These are phyloP conservation scores for Solenopsis fugax DNA, from an alignment of 1,140 invertebrate genomes.

Conservation along the genomic window DNA sequence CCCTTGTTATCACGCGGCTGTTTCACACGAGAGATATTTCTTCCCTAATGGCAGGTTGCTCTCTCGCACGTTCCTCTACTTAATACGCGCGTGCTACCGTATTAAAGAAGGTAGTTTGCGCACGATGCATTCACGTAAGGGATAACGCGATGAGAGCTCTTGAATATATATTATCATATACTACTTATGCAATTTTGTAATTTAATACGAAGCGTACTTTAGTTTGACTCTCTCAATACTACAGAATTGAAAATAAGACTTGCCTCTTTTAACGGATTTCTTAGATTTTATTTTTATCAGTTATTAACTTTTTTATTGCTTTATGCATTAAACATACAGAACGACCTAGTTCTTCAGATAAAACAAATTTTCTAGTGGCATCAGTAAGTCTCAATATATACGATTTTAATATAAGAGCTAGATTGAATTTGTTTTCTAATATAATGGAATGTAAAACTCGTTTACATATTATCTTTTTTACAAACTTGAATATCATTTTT, in stretches of 20 bases:
- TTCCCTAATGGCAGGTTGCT: constrained; percentile 78
- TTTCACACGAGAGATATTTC: constrained; percentile 76
- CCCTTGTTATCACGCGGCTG: constrained; percentile 66
- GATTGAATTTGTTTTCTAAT: constrained; percentile 6
- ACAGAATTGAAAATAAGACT: not conserved
- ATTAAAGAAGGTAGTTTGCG: constrained; percentile 31
- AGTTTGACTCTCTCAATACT: not conserved
- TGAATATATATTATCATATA: constrained; percentile 3
- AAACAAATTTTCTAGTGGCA: not conserved
- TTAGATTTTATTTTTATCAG: constrained; percentile 1
- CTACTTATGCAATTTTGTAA: not conserved
- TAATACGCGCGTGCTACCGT: constrained; percentile 67
- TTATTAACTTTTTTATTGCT: not conserved
- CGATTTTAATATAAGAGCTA: not conserved
- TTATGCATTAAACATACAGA: not conserved
- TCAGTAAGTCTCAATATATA: not conserved
- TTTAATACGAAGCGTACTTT: not conserved
- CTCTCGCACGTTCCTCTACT: constrained; percentile 59
- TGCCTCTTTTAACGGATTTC: not conserved
- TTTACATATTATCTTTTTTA: not conserved
- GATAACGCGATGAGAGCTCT: constrained; percentile 15
- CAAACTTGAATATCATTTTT: not conserved
- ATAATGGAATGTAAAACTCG: not conserved
- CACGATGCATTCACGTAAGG: not conserved
- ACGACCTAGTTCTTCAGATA: not conserved